These are phyloP conservation scores for Aradophagus sp. DNA, from an alignment of 1,140 invertebrate species.

Conservation along the genomic window DNA sequence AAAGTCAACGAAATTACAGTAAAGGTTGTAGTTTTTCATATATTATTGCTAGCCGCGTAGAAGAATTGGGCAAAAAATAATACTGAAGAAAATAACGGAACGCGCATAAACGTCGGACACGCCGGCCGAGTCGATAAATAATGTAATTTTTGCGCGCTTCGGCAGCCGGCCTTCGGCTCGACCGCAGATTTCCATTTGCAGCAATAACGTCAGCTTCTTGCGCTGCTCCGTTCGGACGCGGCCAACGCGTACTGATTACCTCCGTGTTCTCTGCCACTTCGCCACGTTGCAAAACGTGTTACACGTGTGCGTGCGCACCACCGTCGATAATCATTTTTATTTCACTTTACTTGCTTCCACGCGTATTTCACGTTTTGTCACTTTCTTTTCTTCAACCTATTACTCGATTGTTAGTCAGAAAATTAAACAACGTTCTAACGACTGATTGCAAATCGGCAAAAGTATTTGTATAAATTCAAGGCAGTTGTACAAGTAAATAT, in stretches of 20 bases:
- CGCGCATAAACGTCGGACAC: constrained; percentile 41
- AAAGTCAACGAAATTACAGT: too few species aligned
- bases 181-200: constrained; percentile 25
- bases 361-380: too few species aligned
- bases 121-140: constrained; percentile 44
- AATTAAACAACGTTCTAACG: too few species aligned
- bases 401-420: too few species aligned
- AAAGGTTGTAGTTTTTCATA: too few species aligned
- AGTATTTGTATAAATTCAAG: too few species aligned
- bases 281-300: constrained; percentile 29
- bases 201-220: constrained; percentile 23
- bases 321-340: constrained; percentile 18
- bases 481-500: too few species aligned
- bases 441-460: too few species aligned
- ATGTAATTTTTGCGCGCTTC: constrained; percentile 32
- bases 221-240: constrained; percentile 15
- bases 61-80: too few species aligned
- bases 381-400: too few species aligned
- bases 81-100: constrained; percentile 54
- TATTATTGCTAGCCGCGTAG: too few species aligned
- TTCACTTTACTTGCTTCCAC: too few species aligned
- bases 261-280: constrained; percentile 2
- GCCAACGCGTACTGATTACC: constrained; percentile 17
- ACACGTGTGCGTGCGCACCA: constrained; percentile 18
- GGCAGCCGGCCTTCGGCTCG: constrained; percentile 25